Evolutionary conservation across 2,113 vertebrate genomes (phyloP).

Genomic region (Upupa epops): DNA sequence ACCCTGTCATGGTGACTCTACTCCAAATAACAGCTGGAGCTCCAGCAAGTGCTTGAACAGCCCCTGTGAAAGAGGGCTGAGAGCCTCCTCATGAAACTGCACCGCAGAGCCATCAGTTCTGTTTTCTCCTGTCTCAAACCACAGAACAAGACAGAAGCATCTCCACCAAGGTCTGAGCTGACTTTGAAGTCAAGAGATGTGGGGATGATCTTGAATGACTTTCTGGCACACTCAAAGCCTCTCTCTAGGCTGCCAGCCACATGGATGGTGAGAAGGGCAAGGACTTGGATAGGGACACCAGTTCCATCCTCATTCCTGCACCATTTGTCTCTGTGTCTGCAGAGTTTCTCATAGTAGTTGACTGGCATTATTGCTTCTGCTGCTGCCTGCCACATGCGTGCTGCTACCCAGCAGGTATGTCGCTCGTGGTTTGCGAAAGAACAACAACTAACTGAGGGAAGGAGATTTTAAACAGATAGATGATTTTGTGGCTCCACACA

Average conservation of each 20-base stretch:
- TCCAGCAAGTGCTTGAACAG: not conserved
- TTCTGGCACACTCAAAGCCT: not conserved
- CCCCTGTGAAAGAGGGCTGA: not conserved
- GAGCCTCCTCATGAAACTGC: not conserved
- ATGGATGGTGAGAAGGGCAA: not conserved
- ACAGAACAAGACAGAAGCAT: not conserved
- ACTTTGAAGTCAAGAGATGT: not conserved
- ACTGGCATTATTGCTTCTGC: not conserved
- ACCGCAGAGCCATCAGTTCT: not conserved
- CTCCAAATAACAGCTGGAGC: not conserved
- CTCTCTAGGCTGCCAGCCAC: not conserved
- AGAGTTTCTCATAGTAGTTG: not conserved
- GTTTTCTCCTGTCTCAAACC: not conserved
- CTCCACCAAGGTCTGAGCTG: not conserved
- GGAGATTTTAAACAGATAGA: not conserved
- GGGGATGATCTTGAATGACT: not conserved
- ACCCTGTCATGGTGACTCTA: rapidly evolving
- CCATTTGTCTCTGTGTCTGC: not conserved
- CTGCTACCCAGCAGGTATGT: not conserved
- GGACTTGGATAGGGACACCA: not conserved
- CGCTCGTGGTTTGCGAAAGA: not conserved
- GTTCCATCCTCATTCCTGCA: not conserved
- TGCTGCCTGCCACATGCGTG: not conserved
- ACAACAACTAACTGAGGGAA: not conserved
- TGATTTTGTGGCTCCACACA: not conserved